These are phyloP conservation scores for Mormyrus hasselquistii DNA, from an alignment of 2,797 vertebrate species.

Conservation along the genomic window DNA sequence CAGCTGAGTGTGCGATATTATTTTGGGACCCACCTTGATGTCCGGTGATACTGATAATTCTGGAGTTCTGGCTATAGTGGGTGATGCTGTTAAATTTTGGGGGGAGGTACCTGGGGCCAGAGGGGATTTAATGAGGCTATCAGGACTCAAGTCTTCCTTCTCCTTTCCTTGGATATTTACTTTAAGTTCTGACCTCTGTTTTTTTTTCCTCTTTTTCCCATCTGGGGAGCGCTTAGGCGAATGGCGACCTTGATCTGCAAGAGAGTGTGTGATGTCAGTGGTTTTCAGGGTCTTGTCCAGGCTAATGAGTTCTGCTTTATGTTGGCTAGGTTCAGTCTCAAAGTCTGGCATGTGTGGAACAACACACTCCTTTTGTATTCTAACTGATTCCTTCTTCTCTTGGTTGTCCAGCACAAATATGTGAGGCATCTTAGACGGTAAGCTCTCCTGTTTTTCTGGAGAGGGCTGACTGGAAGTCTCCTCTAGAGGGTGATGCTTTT, in stretches of 20 bases:
- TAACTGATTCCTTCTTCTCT: conserved; percentile 35
- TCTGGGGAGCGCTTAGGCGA: conserved; percentile 42
- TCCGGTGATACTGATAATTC: conserved; percentile 41
- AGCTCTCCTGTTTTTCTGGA: conserved; percentile 44
- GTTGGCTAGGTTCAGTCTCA: conserved; percentile 53
- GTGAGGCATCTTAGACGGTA: conserved; percentile 39
- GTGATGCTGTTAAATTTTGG: conserved; percentile 53
- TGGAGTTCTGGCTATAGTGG: conserved; percentile 48
- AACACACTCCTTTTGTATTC: conserved; percentile 44
- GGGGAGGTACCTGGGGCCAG: conserved; percentile 51
- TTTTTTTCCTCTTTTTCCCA: conserved; percentile 54
- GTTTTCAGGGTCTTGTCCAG: conserved; percentile 60
- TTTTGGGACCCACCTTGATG: conserved; percentile 27
- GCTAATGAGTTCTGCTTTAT: conserved; percentile 60
- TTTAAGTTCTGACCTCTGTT: conserved; percentile 60
- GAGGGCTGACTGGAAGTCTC: conserved; percentile 45
- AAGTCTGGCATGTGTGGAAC: conserved; percentile 36
- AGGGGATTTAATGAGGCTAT: conserved; percentile 38
- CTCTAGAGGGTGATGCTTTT: conserved; percentile 38
- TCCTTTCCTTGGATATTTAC: conserved; percentile 58
- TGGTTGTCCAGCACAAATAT: conserved; percentile 33
- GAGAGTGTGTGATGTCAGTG: conserved; percentile 47
- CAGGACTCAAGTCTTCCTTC: conserved; percentile 37
- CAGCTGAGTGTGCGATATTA: conserved; percentile 34
- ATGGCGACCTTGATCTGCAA: conserved; percentile 39